Evolutionary conservation across 2,797 vertebrate species (phyloP).

Genomic region (Euthynnus affinis): DNA sequence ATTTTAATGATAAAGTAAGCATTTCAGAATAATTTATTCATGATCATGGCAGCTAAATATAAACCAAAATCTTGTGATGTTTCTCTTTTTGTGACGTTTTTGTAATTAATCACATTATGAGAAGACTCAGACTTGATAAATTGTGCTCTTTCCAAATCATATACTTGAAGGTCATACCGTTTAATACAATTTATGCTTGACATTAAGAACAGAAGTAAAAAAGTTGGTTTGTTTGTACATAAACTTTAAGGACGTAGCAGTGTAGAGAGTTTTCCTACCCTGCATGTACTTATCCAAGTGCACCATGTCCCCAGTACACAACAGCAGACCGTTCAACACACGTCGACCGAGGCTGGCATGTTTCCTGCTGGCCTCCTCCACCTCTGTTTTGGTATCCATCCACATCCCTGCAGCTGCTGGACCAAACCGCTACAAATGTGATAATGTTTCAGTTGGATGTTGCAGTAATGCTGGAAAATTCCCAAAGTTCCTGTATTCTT

Average conservation of each 20-base stretch:
- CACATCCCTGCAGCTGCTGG: constrained; percentile 54
- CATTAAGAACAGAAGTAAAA: neutral
- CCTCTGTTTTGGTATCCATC: constrained; percentile 62
- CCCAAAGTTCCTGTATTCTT: neutral
- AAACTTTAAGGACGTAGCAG: neutral
- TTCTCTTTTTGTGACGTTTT: constrained; percentile 21
- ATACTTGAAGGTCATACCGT: neutral
- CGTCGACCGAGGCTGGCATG: constrained; percentile 21
- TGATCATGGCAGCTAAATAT: constrained; percentile 10
- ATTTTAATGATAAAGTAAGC: constrained; percentile 30
- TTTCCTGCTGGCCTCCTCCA: constrained; percentile 45
- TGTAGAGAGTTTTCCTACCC: constrained; percentile 69
- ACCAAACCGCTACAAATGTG: neutral
- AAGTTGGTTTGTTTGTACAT: neutral
- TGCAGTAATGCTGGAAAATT: neutral
- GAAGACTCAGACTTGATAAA: neutral
- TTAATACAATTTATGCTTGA: neutral
- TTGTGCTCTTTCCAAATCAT: neutral
- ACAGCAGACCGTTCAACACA: constrained; percentile 57
- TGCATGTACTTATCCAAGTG: constrained; percentile 73
- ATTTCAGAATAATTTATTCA: constrained; percentile 35
- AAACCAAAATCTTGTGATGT: neutral
- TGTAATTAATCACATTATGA: constrained; percentile 12
- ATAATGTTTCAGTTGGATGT: neutral
- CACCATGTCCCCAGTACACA: constrained; percentile 81